Evolutionary conservation across 2,113 vertebrate species (phyloP).

Genomic region (Tringa solitaria): DNA sequence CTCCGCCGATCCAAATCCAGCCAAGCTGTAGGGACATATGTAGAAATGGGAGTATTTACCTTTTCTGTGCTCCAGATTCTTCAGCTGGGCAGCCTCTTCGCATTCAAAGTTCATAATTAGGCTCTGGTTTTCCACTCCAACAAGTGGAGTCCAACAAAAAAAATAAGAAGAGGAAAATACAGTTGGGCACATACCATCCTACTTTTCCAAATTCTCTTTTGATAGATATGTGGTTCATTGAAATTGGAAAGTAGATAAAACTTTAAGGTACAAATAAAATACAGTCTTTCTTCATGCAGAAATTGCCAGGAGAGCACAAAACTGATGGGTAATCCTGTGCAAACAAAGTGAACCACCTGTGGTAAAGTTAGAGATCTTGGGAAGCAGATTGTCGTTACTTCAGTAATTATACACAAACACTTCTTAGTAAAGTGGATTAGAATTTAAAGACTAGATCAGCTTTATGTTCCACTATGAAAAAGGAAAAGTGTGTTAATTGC

Average conservation of each 20-base stretch:
- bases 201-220: not conserved
- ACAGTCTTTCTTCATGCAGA: not conserved
- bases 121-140: not conserved
- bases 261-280: not conserved
- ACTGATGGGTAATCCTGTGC: not conserved
- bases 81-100: not conserved
- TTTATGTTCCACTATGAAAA: slow-evolving; percentile 18
- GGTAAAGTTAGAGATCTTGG: slow-evolving; percentile 36
- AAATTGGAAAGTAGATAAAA: not conserved
- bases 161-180: not conserved
- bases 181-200: not conserved
- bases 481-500: slow-evolving; percentile 48
- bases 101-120: not conserved
- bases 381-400: slow-evolving; percentile 54
- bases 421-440: slow-evolving; percentile 60
- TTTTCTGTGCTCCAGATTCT: slow-evolving; percentile 22
- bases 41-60: not conserved
- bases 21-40: not conserved
- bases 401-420: slow-evolving; percentile 30
- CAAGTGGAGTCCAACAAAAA: not conserved
- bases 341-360: slow-evolving; percentile 49
- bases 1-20: not conserved
- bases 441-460: slow-evolving; percentile 45
- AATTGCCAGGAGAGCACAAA: not conserved
- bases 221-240: not conserved